Conservation (phyloP, 2,888 invertebrate genomes). For the Sphaeridia pumilis region DNA sequence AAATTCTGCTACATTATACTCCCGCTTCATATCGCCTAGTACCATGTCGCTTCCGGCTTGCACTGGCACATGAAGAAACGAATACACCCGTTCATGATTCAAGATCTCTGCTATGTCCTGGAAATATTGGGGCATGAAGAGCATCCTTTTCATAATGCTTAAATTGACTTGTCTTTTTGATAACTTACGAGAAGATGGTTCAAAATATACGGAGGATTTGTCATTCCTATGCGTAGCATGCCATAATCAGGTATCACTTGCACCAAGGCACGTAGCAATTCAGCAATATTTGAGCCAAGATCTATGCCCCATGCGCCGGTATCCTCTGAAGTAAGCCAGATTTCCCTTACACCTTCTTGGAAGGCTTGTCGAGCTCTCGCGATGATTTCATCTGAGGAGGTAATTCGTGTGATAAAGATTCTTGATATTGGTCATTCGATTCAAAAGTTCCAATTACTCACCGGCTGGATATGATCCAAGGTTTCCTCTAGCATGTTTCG, state of each 20-base stretch:
- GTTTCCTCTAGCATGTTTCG: constrained; percentile 92
- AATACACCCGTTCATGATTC: constrained; percentile 77
- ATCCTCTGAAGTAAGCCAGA: constrained; percentile 97
- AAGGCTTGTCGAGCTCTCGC: constrained; percentile 76
- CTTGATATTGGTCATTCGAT: too few species aligned
- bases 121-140: constrained; percentile 15
- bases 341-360: constrained; percentile 82
- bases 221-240: constrained; percentile 63
- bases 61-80: constrained; percentile 94
- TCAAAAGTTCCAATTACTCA: constrained; percentile 20
- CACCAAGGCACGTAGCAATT: constrained; percentile 72
- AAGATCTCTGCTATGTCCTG: constrained; percentile 74
- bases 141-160: background rate
- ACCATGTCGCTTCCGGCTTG: constrained; percentile 96
- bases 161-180: background rate
- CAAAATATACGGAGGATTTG: constrained; percentile 95
- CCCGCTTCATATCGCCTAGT: constrained; percentile 87
- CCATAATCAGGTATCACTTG: constrained; percentile 47
- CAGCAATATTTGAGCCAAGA: constrained; percentile 76
- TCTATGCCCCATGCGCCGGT: constrained; percentile 96
- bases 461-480: constrained; percentile 79
- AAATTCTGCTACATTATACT: constrained; percentile 83
- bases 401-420: constrained; percentile 3
- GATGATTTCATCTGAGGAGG: constrained; percentile 60
- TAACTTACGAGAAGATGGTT: constrained; percentile 63